A percentile compares a stretch with the other conserved stretches of the same genome.
Conservation (phyloP, 2,888 invertebrate species). For the Parapristionchus giblindavisi region DNA sequence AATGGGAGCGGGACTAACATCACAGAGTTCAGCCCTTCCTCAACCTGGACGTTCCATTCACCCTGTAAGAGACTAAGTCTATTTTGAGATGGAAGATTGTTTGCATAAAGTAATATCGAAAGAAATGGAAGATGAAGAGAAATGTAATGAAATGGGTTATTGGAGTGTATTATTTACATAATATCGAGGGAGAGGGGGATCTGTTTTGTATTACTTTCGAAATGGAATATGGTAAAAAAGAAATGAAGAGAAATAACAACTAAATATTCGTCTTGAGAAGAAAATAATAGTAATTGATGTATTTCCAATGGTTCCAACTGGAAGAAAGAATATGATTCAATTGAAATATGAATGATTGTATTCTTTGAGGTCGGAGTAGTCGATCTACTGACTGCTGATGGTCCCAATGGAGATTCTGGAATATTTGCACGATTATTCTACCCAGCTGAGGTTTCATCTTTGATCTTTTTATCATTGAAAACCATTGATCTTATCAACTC, state of each 20-base stretch:
- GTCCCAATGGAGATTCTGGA: conserved; percentile 17
- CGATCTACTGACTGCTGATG: conserved; percentile 31
- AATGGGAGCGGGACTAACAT: conserved; percentile 35
- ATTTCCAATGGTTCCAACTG: no score
- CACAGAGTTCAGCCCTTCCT: conserved; percentile 22
- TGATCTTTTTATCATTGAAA: not conserved
- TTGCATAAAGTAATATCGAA: not conserved
- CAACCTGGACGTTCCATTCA: conserved; percentile 11
- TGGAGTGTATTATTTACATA: no score
- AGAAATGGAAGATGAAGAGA: not conserved
- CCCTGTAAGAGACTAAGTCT: not conserved
- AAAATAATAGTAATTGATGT: no score
- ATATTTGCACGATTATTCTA: conserved; percentile 34
- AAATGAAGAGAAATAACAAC: not conserved
- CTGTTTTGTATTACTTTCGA: no score
- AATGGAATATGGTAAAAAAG: not conserved
- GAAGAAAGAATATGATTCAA: no score
- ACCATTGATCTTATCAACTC: not conserved
- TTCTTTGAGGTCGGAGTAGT: conserved; percentile 26
- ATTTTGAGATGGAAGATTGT: not conserved
- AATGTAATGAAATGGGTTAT: not conserved
- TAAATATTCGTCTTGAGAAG: no score
- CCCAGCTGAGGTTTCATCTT: conserved; percentile 17
- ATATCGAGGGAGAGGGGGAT: no score
- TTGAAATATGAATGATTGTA: no score